Evolutionary conservation across 2,888 invertebrate genomes (phyloP), one percentile per base, ranked within the genome.

Genomic region (Anthrax anthrax): DNA sequence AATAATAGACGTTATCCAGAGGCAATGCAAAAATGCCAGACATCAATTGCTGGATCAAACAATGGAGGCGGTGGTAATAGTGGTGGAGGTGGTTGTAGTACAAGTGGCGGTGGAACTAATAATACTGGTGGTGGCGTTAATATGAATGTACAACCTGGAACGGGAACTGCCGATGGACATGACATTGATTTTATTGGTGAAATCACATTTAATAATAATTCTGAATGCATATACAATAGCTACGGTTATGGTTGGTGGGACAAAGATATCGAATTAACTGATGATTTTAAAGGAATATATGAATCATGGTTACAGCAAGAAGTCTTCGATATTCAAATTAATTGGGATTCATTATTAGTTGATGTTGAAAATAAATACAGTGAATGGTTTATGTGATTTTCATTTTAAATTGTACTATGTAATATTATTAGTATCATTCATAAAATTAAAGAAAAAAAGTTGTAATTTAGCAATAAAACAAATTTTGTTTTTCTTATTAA

Each of bases 281-380:
- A 90, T 43, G 91, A 90, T 64, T 94, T 94, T 61, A 91, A 89
- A 67, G 81, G 82, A 49, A 86, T 91, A 62, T 98, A 98, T 67
- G 86, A 91, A 61, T 66, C 84, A 17, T 98, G 98, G 98, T 72
- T 99, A 47, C 87, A 97, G 57, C 85, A 91, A 63, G 97, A 98
- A 73, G 97, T 98, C 18, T 95, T 87, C 67, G 84, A 84, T 61
- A 84, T 84, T 60, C 77, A 80, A 60, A 81, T 84, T 54, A 78
- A 86, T 65, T 87, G 87, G 87, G 84, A 86, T 63, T 43, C 16
- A 13, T 36, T 36, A 36, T 16, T 36, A 32, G 12, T 32, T 9
- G 13, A 32, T 32, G 13, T 32, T 32, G 29, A 32, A 12, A 12
- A 32, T 12, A 32, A 32, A 32, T 32, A 32, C 12, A 32, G 29